phyloP scores from a whole-genome alignment of 2,888 invertebrate species.

The Erebia ligea region DNA sequence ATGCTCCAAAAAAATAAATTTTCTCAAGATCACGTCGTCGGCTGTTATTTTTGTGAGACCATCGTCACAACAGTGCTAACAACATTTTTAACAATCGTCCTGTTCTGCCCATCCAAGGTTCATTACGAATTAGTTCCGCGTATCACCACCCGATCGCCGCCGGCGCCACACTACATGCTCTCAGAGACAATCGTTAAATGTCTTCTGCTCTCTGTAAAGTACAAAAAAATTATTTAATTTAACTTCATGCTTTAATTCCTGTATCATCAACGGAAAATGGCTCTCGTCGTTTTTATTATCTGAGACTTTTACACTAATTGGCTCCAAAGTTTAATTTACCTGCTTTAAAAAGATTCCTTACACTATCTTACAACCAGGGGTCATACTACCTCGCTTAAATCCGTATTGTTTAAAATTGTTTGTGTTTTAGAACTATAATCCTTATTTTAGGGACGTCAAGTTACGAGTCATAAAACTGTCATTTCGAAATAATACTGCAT shows the following conservation, averaged over 20 bases:
- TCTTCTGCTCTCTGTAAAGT: background rate
- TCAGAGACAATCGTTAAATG: conserved; percentile 14
- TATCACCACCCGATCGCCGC: conserved; percentile 40
- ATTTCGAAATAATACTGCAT: too few species aligned
- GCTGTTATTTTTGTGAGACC: conserved; percentile 24
- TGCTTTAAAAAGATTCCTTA: background rate
- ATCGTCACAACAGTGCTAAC: conserved; percentile 36
- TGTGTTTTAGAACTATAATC: too few species aligned
- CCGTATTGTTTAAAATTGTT: too few species aligned
- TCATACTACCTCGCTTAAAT: too few species aligned
- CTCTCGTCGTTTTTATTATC: background rate
- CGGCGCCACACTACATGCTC: conserved; percentile 38
- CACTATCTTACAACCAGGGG: too few species aligned
- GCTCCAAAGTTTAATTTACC: background rate
- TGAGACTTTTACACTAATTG: background rate
- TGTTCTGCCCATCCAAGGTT: conserved; percentile 38
- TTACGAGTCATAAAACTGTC: too few species aligned
- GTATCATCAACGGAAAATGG: conserved; percentile 5
- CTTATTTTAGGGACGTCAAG: too few species aligned
- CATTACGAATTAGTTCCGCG: conserved; percentile 55
- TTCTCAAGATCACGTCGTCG: conserved; percentile 26
- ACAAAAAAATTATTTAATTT: background rate
- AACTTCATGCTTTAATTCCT: background rate
- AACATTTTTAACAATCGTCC: conserved; percentile 38
- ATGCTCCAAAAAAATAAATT: conserved; percentile 20